Conservation (phyloP, 2,797 vertebrate genomes). For the Heterohyrax brucei region DNA sequence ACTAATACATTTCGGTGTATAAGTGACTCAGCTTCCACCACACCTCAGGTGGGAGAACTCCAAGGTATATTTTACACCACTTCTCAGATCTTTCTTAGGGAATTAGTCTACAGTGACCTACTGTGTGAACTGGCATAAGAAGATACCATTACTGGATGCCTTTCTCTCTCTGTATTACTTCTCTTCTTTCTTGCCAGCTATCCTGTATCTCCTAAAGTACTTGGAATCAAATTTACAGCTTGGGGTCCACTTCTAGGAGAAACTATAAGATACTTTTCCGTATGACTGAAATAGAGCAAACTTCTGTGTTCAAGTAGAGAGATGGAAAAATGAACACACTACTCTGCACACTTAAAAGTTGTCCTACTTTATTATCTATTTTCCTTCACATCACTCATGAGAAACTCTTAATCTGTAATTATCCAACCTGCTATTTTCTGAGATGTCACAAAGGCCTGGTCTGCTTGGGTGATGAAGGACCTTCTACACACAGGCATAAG, state of each 20-base stretch:
- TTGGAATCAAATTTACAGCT: neutral
- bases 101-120: neutral
- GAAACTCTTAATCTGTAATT: neutral
- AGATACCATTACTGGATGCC: neutral
- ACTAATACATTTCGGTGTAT: neutral
- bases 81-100: neutral
- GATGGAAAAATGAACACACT: neutral
- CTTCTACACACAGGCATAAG: neutral
- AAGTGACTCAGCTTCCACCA: neutral
- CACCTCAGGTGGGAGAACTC: neutral
- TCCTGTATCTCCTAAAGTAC: neutral
- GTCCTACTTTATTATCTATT: neutral
- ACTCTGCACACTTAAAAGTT: neutral
- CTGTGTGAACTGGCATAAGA: neutral
- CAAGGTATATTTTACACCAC: too few relatives aligned
- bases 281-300: neutral
- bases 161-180: neutral
- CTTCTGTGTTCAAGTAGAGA: neutral
- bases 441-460: fast-evolving
- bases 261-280: neutral
- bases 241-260: neutral
- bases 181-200: neutral
- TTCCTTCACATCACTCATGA: neutral
- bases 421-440: neutral
- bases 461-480: neutral